A percentile compares a stretch with the other conserved stretches of the same genome.
Evolutionary conservation across 1,140 invertebrate species (phyloP).

Genomic region (Ectropis grisescens): DNA sequence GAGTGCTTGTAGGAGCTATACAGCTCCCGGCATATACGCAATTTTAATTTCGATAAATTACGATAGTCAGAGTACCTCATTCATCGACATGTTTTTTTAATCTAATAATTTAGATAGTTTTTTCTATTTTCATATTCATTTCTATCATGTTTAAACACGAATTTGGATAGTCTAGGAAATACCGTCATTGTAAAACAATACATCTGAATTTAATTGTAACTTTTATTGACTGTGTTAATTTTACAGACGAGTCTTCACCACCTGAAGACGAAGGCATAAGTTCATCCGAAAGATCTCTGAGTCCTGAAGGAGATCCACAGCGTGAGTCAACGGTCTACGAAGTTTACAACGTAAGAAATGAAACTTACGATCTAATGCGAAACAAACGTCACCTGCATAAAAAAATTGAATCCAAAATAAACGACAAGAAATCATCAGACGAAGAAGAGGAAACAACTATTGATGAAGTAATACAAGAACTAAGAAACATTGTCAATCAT

Average conservation of each 20-base stretch:
- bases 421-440: slow-evolving; percentile 63
- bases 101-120: too few relatives aligned
- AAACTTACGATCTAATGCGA: slow-evolving; percentile 68
- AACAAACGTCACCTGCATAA: slow-evolving; percentile 52
- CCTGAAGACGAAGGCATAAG: slow-evolving; percentile 89
- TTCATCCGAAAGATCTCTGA: slow-evolving; percentile 83
- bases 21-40: too few relatives aligned
- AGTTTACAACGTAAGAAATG: slow-evolving; percentile 73
- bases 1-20: too few relatives aligned
- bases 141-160: too few relatives aligned
- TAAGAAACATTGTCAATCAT: slow-evolving; percentile 87
- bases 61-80: too few relatives aligned
- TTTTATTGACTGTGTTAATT: too few relatives aligned
- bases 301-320: slow-evolving; percentile 74
- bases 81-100: too few relatives aligned
- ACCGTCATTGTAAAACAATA: too few relatives aligned
- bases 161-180: too few relatives aligned
- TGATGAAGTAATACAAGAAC: slow-evolving; percentile 88
- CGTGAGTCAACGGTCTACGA: slow-evolving; percentile 74
- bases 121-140: too few relatives aligned
- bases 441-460: slow-evolving; percentile 88
- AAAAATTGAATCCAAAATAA: slow-evolving; percentile 46
- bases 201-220: too few relatives aligned
- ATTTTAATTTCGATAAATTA: too few relatives aligned
- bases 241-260: slow-evolving; percentile 76